phyloP scores from a whole-genome alignment of 1,140 invertebrate genomes.

The Philotrypesis tridentata region DNA sequence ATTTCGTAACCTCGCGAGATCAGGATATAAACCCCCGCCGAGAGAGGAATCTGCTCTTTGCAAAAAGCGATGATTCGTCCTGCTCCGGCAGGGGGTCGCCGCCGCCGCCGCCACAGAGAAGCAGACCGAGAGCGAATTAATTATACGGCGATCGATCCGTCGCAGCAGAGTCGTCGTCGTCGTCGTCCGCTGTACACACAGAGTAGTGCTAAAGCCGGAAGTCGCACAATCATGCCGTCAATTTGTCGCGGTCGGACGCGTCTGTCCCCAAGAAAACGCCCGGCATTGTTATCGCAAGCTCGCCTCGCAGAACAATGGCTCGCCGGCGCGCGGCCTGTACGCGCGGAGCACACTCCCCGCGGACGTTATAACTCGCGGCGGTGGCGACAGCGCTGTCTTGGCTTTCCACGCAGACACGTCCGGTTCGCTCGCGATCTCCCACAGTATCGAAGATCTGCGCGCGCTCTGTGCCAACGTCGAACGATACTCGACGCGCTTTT shows the following conservation, averaged over 20 bases:
- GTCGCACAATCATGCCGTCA: conserved; percentile 44
- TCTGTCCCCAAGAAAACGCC: conserved; percentile 1
- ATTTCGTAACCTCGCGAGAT: not conserved
- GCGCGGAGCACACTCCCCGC: not conserved
- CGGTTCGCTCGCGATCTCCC: too few species aligned
- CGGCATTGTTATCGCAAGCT: conserved; percentile 21
- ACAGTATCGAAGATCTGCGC: too few species aligned
- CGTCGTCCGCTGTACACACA: too few species aligned
- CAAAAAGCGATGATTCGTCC: not conserved
- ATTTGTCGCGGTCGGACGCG: conserved; percentile 46
- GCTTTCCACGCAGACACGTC: too few species aligned
- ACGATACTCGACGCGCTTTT: too few species aligned
- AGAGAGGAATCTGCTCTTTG: not conserved
- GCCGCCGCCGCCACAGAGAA: not conserved
- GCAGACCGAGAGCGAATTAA: conserved; percentile 20
- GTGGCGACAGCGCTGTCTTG: too few species aligned
- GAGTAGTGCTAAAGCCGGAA: conserved; percentile 6
- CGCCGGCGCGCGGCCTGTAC: too few species aligned
- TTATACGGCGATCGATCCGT: conserved; percentile 33
- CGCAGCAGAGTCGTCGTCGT: not conserved
- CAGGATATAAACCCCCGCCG: not conserved
- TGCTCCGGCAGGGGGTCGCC: not conserved
- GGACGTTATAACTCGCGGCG: not conserved
- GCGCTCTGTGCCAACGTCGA: too few species aligned
- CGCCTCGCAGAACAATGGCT: conserved; percentile 17